These are phyloP conservation scores for Caenorhabditis sulstoni DNA, from an alignment of 2,888 invertebrate species.

Conservation along the genomic window DNA sequence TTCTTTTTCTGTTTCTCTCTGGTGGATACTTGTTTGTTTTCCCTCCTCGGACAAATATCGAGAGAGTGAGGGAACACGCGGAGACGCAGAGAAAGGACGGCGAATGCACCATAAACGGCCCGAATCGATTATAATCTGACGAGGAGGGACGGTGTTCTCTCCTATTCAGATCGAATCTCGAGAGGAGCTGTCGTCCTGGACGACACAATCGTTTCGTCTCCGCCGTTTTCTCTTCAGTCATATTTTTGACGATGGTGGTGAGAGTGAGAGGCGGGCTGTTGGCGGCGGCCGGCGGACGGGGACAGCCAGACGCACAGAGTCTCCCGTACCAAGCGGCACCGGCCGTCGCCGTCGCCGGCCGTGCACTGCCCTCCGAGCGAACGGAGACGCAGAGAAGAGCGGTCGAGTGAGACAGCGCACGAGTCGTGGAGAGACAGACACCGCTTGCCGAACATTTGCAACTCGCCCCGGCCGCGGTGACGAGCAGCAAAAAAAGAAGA, in stretches of 20 bases:
- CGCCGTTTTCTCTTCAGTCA: conserved; percentile 16
- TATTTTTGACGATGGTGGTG: conserved; percentile 22
- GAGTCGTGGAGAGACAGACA: conserved; percentile 42
- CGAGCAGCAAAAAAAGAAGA: conserved; percentile 19
- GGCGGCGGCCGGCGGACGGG: conserved; percentile 26
- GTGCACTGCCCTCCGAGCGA: conserved; percentile 4
- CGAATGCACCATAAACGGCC: neutral
- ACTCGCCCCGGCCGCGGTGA: conserved; percentile 5
- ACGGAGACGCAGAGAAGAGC: conserved; percentile 24
- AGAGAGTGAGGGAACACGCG: neutral
- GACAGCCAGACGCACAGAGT: conserved; percentile 46
- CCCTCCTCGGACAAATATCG: conserved; percentile 14
- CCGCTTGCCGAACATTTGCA: conserved; percentile 30
- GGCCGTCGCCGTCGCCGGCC: conserved; percentile 26
- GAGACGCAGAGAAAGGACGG: conserved; percentile 24
- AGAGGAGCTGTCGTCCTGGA: conserved; percentile 22
- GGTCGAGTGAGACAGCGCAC: neutral
- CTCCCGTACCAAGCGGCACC: conserved; percentile 56
- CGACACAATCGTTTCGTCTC: neutral
- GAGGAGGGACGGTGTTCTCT: neutral
- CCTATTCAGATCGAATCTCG: conserved; percentile 7
- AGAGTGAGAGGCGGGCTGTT: conserved; percentile 17
- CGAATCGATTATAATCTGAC: neutral
- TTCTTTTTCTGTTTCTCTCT: too few species aligned
- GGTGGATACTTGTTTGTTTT: neutral